Conservation (phyloP, 2,113 vertebrate genomes). For the Rhipidura dahli region DNA sequence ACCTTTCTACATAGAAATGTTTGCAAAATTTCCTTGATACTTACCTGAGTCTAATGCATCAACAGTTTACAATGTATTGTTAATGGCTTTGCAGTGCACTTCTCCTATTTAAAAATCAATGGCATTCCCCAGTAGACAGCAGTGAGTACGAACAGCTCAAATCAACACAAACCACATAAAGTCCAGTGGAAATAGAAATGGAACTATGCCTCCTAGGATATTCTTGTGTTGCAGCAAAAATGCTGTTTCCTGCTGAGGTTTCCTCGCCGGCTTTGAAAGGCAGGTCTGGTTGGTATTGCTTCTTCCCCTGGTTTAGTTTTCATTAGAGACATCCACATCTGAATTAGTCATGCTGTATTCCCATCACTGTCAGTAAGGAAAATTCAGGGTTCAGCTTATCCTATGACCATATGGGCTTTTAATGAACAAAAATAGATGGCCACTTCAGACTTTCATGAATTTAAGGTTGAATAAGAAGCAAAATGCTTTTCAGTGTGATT, state of each 20-base stretch:
- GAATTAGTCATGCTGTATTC: neutral
- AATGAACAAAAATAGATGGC: neutral
- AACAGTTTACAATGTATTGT: rapidly evolving
- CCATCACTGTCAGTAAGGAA: neutral
- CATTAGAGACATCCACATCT: neutral
- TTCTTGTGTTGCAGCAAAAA: neutral
- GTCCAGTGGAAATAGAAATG: neutral
- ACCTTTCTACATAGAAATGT: neutral
- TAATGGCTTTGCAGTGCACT: neutral
- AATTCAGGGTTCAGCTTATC: neutral
- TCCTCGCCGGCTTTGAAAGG: neutral
- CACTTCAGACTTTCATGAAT: neutral
- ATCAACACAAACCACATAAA: neutral
- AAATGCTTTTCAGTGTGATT: neutral
- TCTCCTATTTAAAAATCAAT: neutral
- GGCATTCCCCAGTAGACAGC: neutral
- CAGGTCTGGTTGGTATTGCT: neutral
- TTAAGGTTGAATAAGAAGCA: neutral
- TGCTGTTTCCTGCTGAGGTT: neutral
- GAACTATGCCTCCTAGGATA: neutral
- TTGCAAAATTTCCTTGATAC: neutral
- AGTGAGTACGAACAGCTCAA: neutral
- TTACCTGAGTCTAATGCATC: neutral
- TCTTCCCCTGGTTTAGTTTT: neutral
- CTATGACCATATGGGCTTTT: neutral